phyloP scores from a whole-genome alignment of 2,113 vertebrate genomes.

The Equus quagga region DNA sequence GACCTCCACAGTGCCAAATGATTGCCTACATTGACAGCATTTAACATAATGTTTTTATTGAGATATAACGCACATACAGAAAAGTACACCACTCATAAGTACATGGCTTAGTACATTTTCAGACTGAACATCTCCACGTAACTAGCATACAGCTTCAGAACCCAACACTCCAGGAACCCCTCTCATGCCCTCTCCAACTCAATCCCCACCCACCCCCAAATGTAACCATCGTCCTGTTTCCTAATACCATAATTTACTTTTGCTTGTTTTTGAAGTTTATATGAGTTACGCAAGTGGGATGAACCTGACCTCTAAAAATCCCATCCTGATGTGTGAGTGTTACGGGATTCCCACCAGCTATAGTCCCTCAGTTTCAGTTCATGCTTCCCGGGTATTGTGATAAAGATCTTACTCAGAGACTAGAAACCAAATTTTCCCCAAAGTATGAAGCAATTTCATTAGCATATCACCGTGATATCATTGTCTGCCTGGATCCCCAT shows the following conservation, averaged over 20 bases:
- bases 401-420: slow-evolving; percentile 1
- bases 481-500: not conserved
- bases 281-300: not conserved
- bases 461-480: not conserved
- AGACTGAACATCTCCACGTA: not conserved
- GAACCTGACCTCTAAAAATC: not conserved
- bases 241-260: not conserved
- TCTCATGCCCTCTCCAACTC: not conserved
- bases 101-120: not conserved
- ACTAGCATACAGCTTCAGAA: not conserved
- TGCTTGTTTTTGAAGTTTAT: not conserved
- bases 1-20: not conserved
- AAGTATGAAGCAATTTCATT: not conserved
- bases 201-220: not conserved
- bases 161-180: not conserved
- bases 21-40: not conserved
- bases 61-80: not conserved
- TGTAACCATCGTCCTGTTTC: not conserved
- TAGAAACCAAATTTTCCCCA: not conserved
- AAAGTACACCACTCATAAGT: not conserved
- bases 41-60: not conserved
- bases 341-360: not conserved
- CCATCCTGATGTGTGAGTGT: not conserved
- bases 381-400: not conserved
- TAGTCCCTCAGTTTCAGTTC: slow-evolving; percentile 35